These are phyloP conservation scores for Dorcus parallelipipedus DNA, from an alignment of 2,888 invertebrate species.

Conservation along the genomic window DNA sequence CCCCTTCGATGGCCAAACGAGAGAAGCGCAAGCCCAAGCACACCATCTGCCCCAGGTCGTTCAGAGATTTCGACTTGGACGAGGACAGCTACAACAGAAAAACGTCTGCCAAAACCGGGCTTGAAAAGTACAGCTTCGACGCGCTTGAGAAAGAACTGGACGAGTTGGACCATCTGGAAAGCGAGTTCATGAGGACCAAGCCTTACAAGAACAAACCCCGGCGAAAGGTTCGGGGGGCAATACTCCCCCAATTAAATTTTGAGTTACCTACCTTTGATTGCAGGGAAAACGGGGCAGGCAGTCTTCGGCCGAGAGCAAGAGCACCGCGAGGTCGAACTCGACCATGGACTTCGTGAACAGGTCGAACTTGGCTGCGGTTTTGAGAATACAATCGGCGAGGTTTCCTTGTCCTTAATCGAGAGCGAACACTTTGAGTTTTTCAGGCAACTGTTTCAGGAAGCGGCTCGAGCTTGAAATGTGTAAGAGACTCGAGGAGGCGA, in stretches of 20 bases:
- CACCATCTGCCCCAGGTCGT: conserved; percentile 43
- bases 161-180: conserved; percentile 46
- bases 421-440: not conserved
- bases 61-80: conserved; percentile 34
- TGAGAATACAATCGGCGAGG: conserved; percentile 62
- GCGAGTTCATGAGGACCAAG: conserved; percentile 55
- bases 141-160: conserved; percentile 33
- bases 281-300: conserved; percentile 21
- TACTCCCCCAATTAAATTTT: not conserved
- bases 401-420: conserved; percentile 14
- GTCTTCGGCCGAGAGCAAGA: conserved; percentile 39
- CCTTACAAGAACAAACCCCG: conserved; percentile 44
- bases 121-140: conserved; percentile 19
- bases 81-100: conserved; percentile 17
- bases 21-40: conserved; percentile 47
- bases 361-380: conserved; percentile 66
- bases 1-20: conserved; percentile 66
- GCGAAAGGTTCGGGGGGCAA: conserved; percentile 14
- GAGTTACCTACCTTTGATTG: not conserved
- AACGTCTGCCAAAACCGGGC: conserved; percentile 5
- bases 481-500: conserved; percentile 57
- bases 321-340: conserved; percentile 39
- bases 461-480: conserved; percentile 63
- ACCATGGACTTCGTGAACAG: conserved; percentile 52
- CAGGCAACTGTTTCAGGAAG: conserved; percentile 43